Base-by-base conservation (phyloP, 2,888 invertebrate species). In the Napeogenes inachia region DNA sequence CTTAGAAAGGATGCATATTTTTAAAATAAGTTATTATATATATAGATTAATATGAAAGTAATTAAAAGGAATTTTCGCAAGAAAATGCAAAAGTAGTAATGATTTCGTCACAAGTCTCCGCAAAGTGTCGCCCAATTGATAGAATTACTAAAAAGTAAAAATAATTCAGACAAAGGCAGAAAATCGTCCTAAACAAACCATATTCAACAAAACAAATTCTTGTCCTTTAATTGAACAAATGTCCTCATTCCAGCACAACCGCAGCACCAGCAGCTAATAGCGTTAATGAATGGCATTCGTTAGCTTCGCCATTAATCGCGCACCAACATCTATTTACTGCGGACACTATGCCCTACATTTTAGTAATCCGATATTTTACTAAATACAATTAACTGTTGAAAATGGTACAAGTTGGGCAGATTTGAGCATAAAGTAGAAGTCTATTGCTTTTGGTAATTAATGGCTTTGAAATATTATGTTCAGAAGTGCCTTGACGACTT, bases 221-320 rank as follows among this genome's bases (percentile, higher is more conserved):
- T 60, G 54, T 53, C 53, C 59, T 59, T 59, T 60, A 60, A 57
- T 60, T 57, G 57, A 57, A 63, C 60, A 60, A 60, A 63, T 60
- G 63, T 63, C 57, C 57, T 38, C 57, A 54, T 59, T 13, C 13
- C 46, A 45, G 45, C n/a, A 13, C 65, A 57, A 65, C 67, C 63
- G 61, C 67, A 61, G 57, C 57, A 55, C 59, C 50, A 50, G 50
- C 8, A 35, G 61, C 65, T 63, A 62, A 67, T 61, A 63, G 63
- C 63, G 56, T 54, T 63, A 68, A 68, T 66, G 68, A 61, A 66
- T 63, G 59, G 57, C 65, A 60, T 67, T 67, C 64, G 64, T 67
- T 68, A 63, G 64, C 61, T 57, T 56, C 47, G 54, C 61, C 61
- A 54, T 56, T 58, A 57, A 65, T 57, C 56, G 57, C 53, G 35